phyloP scores from a whole-genome alignment of 2,888 invertebrate genomes.

The Zygogramma bicolorata region DNA sequence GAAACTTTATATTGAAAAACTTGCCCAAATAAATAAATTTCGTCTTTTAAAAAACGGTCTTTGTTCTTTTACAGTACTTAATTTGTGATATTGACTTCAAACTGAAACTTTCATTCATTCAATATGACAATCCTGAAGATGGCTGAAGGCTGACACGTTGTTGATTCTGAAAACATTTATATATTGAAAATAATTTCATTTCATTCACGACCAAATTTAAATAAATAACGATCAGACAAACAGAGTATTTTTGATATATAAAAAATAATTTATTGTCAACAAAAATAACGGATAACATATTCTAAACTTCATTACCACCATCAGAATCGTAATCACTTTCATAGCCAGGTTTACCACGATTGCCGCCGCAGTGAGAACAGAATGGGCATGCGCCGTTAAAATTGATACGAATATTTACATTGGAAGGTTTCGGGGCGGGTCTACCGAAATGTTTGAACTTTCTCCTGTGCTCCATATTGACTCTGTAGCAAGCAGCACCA shows the following conservation, averaged over 20 bases:
- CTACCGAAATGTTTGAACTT: slow-evolving; percentile 66
- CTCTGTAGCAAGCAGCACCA: slow-evolving; percentile 71
- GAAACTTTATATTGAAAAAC: too few relatives aligned
- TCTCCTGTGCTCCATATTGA: slow-evolving; percentile 71
- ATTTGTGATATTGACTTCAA: too few relatives aligned
- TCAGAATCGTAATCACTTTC: slow-evolving; percentile 48
- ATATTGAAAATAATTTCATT: too few relatives aligned
- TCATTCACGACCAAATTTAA: neutral
- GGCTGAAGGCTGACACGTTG: too few relatives aligned
- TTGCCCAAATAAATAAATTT: too few relatives aligned
- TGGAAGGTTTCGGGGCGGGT: slow-evolving; percentile 49
- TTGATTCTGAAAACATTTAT: too few relatives aligned
- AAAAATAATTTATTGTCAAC: neutral
- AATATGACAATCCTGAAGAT: too few relatives aligned
- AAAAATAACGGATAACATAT: neutral
- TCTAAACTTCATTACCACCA: slow-evolving; percentile 5
- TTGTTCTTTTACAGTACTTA: too few relatives aligned
- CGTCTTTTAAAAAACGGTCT: too few relatives aligned
- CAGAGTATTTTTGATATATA: neutral
- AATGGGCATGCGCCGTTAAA: slow-evolving; percentile 35
- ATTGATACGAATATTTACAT: slow-evolving; percentile 36
- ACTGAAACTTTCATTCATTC: too few relatives aligned
- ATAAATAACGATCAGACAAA: neutral
- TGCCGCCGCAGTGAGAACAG: slow-evolving; percentile 47
- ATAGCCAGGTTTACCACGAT: slow-evolving; percentile 44